A percentile compares a stretch with the other conserved stretches of the same genome.
Evolutionary conservation across 2,113 vertebrate genomes (phyloP).

Genomic region (Gymnarchus niloticus): DNA sequence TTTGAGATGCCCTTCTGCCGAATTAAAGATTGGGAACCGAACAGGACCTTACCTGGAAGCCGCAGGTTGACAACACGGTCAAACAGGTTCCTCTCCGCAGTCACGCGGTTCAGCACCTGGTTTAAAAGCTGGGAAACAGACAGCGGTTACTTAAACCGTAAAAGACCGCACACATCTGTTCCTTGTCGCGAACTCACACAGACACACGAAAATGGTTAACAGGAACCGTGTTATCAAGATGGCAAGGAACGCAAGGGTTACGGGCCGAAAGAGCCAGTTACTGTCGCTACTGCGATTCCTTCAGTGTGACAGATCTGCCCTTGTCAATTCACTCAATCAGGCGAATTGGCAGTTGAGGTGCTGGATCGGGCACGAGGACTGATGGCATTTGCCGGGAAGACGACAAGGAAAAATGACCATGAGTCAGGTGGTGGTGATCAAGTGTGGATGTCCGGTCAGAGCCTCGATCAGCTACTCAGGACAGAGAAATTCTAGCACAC

Average conservation of each 20-base stretch:
- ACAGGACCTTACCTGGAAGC: constrained; percentile 62
- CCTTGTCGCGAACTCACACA: not conserved
- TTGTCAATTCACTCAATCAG: not conserved
- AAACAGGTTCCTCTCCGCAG: constrained; percentile 81
- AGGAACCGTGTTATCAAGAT: not conserved
- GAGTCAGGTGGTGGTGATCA: not conserved
- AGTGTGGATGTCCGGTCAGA: not conserved
- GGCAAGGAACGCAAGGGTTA: not conserved
- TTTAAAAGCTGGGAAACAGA: constrained; percentile 68
- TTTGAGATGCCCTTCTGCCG: not conserved
- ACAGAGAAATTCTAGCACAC: not conserved
- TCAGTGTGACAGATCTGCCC: not conserved
- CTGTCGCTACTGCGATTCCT: too few relatives aligned
- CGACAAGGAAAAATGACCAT: not conserved
- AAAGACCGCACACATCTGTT: too few relatives aligned
- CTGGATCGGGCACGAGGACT: not conserved
- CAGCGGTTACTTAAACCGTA: not conserved
- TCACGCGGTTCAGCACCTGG: constrained; percentile 82
- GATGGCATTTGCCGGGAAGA: not conserved
- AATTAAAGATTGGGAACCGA: too few relatives aligned
- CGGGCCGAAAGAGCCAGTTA: not conserved
- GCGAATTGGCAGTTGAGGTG: not conserved
- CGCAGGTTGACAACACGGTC: constrained; percentile 82
- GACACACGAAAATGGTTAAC: not conserved
- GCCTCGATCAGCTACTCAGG: not conserved